Base-by-base conservation (phyloP, 1,140 invertebrate genomes). In the Brachionus paranguensis region DNA sequence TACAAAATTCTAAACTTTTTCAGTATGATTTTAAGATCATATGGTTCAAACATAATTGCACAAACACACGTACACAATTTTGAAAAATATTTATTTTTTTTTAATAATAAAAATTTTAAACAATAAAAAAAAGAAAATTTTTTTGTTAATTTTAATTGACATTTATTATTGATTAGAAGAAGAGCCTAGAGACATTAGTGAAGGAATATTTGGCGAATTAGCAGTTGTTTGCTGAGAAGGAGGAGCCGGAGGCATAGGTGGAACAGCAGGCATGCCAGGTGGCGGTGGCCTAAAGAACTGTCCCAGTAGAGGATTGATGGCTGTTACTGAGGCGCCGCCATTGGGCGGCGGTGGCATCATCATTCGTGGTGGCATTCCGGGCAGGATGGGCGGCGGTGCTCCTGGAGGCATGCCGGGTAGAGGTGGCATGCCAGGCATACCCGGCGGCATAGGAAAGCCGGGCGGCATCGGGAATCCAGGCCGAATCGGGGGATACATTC, bases 401-500 rank as follows among this genome's bases (percentile, higher is more conserved):
- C 81, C 81, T 11, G 60, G 81, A 1, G 68, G 64, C 60, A 83
- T 68, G 14, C 81, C 81, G 43, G 83, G 83, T 76, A 60, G 27
- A 8, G 70, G 83, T 11, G 64, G 29, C 43, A 84, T 72, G 20
- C 79, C 79, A 50, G 79, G 60, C 50, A 76, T n/a, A 14, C 45
- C 45, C 11, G 81, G 81, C 0, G 81, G 81, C 78, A 81, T 68
- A 27, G 81, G 81, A 50, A 60, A 60, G 12, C 64, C 27, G n/a
- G 60, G 60, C 7, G 64, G 60, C 81, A 83, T 83, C 43, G 70
- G 68, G 43, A 60, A 53, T 3, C 45, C 47, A 43, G 83, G 83
- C 53, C 55, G 43, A 50, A 60, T 50, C 8, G 45, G 45, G n/a
- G 65, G 83, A 78, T 47, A 72, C 45, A 68, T 53, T 27, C 60